Evolutionary conservation across 2,113 vertebrate species (phyloP), one percentile per base, ranked within the genome.

Genomic region (Ariopsis seemanni): DNA sequence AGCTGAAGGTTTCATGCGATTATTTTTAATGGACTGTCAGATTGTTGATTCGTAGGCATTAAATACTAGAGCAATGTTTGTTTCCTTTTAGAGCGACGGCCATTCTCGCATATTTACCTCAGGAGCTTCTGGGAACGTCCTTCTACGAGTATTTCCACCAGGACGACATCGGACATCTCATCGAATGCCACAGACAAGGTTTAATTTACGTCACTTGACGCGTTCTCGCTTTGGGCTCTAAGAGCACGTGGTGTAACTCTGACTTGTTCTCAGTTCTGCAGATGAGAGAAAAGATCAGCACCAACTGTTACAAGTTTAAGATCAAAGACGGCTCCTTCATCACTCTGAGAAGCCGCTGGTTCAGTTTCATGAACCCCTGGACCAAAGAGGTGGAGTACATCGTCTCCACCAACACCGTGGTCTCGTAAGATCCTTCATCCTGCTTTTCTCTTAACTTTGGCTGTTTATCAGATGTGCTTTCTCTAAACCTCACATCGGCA

Each of bases 331-430:
- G 98, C 60, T 99, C 97, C 90, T 99, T 99, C 93, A 98, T 99
- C 95, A 99, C 97, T 0, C 92, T 99, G 93, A 92, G 97, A 90
- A 99, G 98, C 95, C 97, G 97, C 88, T 99, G 98, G 98, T 99
- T 99, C 96, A 99, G 98, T 96, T 99, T 99, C 95, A 98, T 99
- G 97, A 99, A 99, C 95, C 98, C 98, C 86, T 99, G 98, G 98
- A 99, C 98, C 96, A 99, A 99, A 96, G 98, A 99, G 94, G 98
- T 99, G 95, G 98, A 99, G 93, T 99, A 99, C 93, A 99, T 99
- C 34, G 98, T 99, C 90, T 99, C 98, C 87, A 99, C 98, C 69
- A 99, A 99, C 94, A 99, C 98, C 0, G 97, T 99, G 0, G 97
- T 99, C 85, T 96, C 97, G 98, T 99, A 96, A 98, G 98, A 62